Percentiles rank a stretch among this genome's conserved stretches.
Conservation (phyloP, 2,113 vertebrate genomes). For the Paramormyrops kingsleyae region DNA sequence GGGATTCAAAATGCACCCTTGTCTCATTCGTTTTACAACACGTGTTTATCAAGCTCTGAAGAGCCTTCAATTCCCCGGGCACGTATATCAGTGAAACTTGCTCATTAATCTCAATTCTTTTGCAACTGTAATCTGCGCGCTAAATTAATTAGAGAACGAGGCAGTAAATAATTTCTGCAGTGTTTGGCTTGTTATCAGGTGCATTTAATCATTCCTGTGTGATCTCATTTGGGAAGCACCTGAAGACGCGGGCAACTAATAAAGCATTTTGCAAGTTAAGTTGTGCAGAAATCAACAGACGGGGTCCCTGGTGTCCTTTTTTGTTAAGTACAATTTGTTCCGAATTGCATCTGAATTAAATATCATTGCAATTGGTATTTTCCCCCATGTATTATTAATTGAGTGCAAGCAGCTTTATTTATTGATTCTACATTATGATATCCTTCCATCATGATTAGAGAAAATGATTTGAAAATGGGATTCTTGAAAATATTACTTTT, state of each 20-base stretch:
- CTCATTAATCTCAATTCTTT: conserved; percentile 87
- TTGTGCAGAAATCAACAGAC: conserved; percentile 28
- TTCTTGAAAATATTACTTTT: not conserved
- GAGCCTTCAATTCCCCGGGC: conserved; percentile 74
- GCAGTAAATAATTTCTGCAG: conserved; percentile 86
- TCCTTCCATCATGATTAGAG: not conserved
- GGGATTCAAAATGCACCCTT: conserved; percentile 72
- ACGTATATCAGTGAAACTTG: conserved; percentile 80
- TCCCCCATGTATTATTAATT: conserved; percentile 48
- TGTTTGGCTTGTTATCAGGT: conserved; percentile 80
- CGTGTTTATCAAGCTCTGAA: conserved; percentile 79
- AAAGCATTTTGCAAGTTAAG: conserved; percentile 56
- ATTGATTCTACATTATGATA: not conserved
- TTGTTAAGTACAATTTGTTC: conserved; percentile 54
- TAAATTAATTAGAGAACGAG: conserved; percentile 96
- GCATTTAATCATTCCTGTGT: conserved; percentile 85
- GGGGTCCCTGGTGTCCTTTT: conserved; percentile 37
- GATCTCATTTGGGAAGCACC: conserved; percentile 88
- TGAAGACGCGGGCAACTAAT: conserved; percentile 81
- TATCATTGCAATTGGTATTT: conserved; percentile 49
- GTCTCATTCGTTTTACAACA: conserved; percentile 80
- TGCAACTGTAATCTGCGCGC: conserved; percentile 91
- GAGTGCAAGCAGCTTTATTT: conserved; percentile 18
- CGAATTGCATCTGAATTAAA: conserved; percentile 53
- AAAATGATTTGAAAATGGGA: not conserved